Evolutionary conservation across 2,888 invertebrate species (phyloP).

Genomic region (Erpobdella octoculata): DNA sequence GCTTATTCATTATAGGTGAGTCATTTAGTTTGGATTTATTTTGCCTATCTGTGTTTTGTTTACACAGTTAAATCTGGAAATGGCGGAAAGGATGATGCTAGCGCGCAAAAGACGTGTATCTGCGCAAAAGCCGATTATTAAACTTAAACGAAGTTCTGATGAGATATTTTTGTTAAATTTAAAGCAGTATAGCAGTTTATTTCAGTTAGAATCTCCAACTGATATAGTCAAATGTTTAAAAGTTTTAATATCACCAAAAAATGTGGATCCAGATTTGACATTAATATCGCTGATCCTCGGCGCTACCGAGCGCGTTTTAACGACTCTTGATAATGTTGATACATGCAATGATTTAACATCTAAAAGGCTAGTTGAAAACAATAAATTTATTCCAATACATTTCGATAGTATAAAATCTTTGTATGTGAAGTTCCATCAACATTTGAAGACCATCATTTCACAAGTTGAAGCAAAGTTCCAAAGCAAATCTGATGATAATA

Average conservation of each 20-base stretch:
- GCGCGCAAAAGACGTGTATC: not conserved
- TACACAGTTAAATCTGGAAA: slow-evolving; percentile 8
- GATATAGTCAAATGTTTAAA: not conserved
- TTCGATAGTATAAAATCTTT: not conserved
- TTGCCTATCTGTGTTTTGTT: not conserved
- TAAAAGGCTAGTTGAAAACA: not conserved
- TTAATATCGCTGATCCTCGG: not conserved
- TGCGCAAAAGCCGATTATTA: not conserved
- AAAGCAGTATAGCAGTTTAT: not conserved
- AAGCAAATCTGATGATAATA: too few species aligned
- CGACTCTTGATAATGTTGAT: not conserved
- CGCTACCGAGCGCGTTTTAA: not conserved
- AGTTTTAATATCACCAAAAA: not conserved
- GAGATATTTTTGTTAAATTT: not conserved
- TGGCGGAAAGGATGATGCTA: slow-evolving; percentile 5
- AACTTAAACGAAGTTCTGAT: not conserved
- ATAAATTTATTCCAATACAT: not conserved
- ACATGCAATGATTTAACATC: not conserved
- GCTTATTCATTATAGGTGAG: not conserved
- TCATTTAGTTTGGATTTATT: too few species aligned
- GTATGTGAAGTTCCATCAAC: not conserved
- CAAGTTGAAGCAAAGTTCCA: too few species aligned
- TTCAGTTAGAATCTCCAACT: not conserved
- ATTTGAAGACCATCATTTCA: not conserved
- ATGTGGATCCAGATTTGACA: not conserved